Percentiles rank a stretch among this genome's conserved stretches.
Evolutionary conservation across 2,888 invertebrate species (phyloP).

Genomic region (Spicauda simplicius): DNA sequence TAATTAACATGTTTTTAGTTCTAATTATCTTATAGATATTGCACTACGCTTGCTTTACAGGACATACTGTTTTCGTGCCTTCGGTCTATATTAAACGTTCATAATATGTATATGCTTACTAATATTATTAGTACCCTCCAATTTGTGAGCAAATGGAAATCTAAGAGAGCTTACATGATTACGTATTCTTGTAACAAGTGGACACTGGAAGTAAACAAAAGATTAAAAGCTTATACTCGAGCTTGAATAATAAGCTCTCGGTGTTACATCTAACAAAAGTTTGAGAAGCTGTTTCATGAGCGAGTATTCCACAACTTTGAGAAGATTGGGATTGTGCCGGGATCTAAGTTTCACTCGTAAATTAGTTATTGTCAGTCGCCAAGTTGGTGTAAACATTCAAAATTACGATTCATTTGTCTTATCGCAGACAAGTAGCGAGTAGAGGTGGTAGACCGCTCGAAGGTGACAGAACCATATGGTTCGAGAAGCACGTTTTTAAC

Average conservation of each 20-base stretch:
- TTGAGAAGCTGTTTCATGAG: constrained; percentile 25
- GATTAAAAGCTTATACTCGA: constrained; percentile 24
- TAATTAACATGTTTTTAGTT: too few relatives aligned
- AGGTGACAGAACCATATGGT: too few relatives aligned
- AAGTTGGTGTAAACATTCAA: constrained; percentile 38
- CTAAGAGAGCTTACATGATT: background rate
- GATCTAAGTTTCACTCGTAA: constrained; percentile 33
- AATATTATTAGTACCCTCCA: too few relatives aligned
- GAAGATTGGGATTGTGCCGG: constrained; percentile 25
- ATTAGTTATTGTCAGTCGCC: constrained; percentile 47
- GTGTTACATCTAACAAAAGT: constrained; percentile 23
- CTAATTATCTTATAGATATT: too few relatives aligned
- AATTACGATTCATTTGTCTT: constrained; percentile 17
- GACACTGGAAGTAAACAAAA: constrained; percentile 17
- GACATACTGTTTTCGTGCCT: too few relatives aligned
- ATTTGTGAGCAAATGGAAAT: background rate
- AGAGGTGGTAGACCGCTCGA: background rate
- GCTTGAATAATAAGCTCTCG: constrained; percentile 20
- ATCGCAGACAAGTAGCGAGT: constrained; percentile 5
- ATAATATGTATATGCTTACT: too few relatives aligned
- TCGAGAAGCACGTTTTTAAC: too few relatives aligned
- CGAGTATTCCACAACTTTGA: constrained; percentile 13
- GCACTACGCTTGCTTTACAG: too few relatives aligned
- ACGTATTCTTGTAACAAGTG: constrained; percentile 1
- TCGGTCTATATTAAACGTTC: too few relatives aligned